These are phyloP conservation scores for Emmelina monodactyla DNA, from an alignment of 2,888 invertebrate genomes.

Conservation along the genomic window DNA sequence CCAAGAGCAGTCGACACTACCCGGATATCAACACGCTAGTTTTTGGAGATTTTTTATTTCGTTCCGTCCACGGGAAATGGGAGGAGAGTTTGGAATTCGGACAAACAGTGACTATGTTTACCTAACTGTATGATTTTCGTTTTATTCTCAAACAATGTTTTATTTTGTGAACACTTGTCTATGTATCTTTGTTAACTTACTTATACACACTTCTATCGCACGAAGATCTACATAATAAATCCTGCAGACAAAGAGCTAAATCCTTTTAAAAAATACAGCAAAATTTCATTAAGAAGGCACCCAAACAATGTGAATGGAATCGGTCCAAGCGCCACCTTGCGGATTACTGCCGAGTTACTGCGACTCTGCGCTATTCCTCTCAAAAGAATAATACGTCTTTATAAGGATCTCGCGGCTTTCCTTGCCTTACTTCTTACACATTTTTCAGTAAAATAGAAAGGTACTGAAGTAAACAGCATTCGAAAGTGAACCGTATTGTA, in stretches of 20 bases:
- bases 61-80: conserved; percentile 13
- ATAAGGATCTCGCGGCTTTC: conserved; percentile 57
- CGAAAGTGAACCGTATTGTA: conserved; percentile 21
- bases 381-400: conserved; percentile 66
- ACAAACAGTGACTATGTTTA: too few species aligned
- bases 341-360: conserved; percentile 56
- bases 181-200: too few species aligned
- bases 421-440: conserved; percentile 55
- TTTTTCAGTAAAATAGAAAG: conserved; percentile 60
- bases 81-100: conserved; percentile 24
- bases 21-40: conserved; percentile 35
- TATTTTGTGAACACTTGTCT: too few species aligned
- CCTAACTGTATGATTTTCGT: too few species aligned
- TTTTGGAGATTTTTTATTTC: conserved; percentile 25
- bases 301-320: conserved; percentile 57
- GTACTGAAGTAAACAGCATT: conserved; percentile 28
- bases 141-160: too few species aligned
- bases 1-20: conserved; percentile 44
- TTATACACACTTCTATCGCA: too few species aligned
- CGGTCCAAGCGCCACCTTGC: conserved; percentile 45
- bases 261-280: conserved; percentile 21
- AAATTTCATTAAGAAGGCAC: conserved; percentile 59
- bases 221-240: too few species aligned
- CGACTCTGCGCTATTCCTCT: conserved; percentile 27
- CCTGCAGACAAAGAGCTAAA: conserved; percentile 9